Evolutionary conservation across 1,140 invertebrate species (phyloP), one percentile per base, ranked within the genome.

Genomic region (Rhyacophila brunnea): DNA sequence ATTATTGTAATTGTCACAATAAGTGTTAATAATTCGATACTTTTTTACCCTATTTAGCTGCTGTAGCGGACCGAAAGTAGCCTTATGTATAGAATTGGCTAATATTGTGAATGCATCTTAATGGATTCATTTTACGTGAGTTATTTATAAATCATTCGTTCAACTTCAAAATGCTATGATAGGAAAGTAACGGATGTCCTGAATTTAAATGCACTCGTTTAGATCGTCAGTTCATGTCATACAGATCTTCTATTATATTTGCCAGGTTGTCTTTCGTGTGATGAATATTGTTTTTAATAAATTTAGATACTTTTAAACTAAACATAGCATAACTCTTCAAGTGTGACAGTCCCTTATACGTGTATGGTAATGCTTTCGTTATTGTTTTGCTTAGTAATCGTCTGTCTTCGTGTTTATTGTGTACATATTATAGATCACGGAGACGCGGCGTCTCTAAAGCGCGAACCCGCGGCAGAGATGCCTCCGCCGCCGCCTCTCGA

Each of bases 351-450:
- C 6, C n/a, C 6, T 35, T 35, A 7, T 7, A 35, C 6, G 6
- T 7, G 6, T 35, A 7, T 13, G 15, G 11, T 40, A 13, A 40
- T 40, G 5, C 5, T n/a, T 40, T 40, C 34, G 6, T 35, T 6
- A 35, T 7, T 35, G 34, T n/a, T 38, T 44, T 48, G 44, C 45
- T 35, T 40, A 52, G 44, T 44, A 18, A 17, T 40, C 34, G 43
- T 32, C 34, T 40, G 11, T 36, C 20, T n/a, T 52, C 7, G 23
- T 43, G 28, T 48, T n/a, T 60, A 42, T 48, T 60, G 52, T 64
- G 48, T 56, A 44, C 36, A 47, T 23, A n/a, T n/a, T n/a, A 6
- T 58, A 64, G 62, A 64, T 64, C 52, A 59, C 43, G 58, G 38
- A 32, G 62, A 64, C 14, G 34, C 47, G 6, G 17, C 60, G 40